Evolutionary conservation across 2,888 invertebrate genomes (phyloP).

Genomic region (Tortricodes alternella): DNA sequence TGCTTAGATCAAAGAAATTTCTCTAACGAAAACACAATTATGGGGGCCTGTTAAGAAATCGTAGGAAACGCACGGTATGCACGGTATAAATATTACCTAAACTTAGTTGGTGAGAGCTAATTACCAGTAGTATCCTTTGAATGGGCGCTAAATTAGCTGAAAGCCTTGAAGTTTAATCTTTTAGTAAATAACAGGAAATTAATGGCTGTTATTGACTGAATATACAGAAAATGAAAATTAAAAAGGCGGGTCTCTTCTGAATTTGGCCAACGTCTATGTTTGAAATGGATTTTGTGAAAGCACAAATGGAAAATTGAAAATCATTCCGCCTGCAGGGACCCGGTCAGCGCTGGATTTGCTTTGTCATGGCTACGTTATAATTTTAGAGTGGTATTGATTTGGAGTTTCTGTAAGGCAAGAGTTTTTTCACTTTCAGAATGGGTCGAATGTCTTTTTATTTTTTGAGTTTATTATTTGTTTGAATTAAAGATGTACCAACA

Average conservation of each 20-base stretch:
- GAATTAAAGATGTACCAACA: too few relatives aligned
- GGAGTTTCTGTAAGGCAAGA: too few relatives aligned
- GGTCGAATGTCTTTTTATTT: too few relatives aligned
- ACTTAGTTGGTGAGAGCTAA: constrained; percentile 1
- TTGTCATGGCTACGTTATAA: constrained; percentile 11
- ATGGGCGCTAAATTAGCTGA: constrained; percentile 6
- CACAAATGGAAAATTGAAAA: constrained; percentile 19
- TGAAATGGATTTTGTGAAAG: constrained; percentile 10
- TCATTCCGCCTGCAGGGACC: constrained; percentile 5
- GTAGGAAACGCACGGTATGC: constrained; percentile 5
- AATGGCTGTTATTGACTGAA: not conserved
- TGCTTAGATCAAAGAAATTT: not conserved
- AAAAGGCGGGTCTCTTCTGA: not conserved
- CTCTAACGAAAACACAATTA: not conserved
- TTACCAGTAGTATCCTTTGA: not conserved
- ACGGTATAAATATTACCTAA: too few relatives aligned
- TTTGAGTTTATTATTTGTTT: too few relatives aligned
- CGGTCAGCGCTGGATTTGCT: constrained; percentile 10
- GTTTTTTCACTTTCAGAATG: too few relatives aligned
- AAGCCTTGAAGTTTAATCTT: constrained; percentile 8
- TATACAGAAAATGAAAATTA: not conserved
- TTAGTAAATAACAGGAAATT: constrained; percentile 8
- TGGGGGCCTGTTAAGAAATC: not conserved
- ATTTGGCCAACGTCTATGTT: not conserved
- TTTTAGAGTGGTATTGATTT: not conserved